These are phyloP conservation scores for Labrus mixtus DNA, from an alignment of 2,113 vertebrate species.

Conservation along the genomic window DNA sequence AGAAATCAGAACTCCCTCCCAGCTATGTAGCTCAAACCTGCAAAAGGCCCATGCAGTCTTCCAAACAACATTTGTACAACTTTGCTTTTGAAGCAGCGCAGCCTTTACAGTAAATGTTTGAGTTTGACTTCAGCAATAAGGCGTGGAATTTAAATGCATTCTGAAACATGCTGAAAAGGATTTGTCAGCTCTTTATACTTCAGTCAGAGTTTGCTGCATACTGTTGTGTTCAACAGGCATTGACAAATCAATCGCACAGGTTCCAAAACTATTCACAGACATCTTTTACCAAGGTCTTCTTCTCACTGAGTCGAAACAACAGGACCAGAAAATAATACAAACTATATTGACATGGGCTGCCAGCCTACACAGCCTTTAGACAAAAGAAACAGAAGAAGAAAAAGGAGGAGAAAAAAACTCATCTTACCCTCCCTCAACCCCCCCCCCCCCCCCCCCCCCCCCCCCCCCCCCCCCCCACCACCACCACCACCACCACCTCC, in stretches of 20 bases:
- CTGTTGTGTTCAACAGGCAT: conserved; percentile 38
- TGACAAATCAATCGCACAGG: conserved; percentile 38
- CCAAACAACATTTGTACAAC: neutral
- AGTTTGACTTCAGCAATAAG: neutral
- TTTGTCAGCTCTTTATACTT: conserved; percentile 15
- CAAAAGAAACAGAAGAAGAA: conserved; percentile 13
- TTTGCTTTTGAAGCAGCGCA: neutral
- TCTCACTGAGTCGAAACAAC: conserved; percentile 49
- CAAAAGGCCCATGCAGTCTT: neutral
- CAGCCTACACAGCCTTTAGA: conserved; percentile 41
- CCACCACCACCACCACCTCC: too few relatives aligned
- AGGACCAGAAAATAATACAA: conserved; percentile 38
- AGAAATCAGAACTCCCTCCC: conserved; percentile 2
- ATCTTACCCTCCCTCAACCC: conserved; percentile 44
- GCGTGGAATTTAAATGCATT: neutral
- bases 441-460: conserved; percentile 2
- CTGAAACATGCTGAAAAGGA: neutral
- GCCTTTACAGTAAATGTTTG: neutral
- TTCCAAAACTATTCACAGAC: conserved; percentile 40
- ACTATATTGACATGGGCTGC: conserved; percentile 47
- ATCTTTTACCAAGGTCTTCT: conserved; percentile 35
- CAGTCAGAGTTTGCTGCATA: neutral
- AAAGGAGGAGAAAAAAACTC: conserved; percentile 18
- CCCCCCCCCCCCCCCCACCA: conserved; percentile 6
- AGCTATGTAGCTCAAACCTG: neutral